phyloP scores from a whole-genome alignment of 2,888 invertebrate species.

The Salpingus planirostris region DNA sequence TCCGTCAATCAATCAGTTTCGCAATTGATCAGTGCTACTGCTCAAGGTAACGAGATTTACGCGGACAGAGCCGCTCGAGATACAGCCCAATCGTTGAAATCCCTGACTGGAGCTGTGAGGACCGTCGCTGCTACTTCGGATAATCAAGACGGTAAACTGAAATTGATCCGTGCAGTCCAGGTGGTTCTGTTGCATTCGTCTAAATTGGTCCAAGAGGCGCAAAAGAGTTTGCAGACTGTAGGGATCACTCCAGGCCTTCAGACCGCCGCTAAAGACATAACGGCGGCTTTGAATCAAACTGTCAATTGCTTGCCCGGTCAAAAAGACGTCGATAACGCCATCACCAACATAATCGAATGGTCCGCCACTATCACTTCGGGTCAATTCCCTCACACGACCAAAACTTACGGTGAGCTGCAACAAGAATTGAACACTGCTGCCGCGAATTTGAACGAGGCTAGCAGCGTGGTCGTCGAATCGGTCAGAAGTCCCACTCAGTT shows the following conservation, averaged over 20 bases:
- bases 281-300: constrained; percentile 51
- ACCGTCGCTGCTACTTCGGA: constrained; percentile 67
- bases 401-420: constrained; percentile 73
- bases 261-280: constrained; percentile 65
- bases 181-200: constrained; percentile 74
- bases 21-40: constrained; percentile 76
- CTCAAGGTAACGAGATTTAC: constrained; percentile 71
- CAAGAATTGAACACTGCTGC: constrained; percentile 78
- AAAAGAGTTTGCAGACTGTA: constrained; percentile 60
- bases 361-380: constrained; percentile 63
- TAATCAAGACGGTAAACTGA: constrained; percentile 47
- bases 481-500: constrained; percentile 63
- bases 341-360: constrained; percentile 71
- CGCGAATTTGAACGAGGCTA: constrained; percentile 72
- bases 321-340: constrained; percentile 84
- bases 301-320: constrained; percentile 79
- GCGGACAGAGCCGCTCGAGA: constrained; percentile 75
- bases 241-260: constrained; percentile 58
- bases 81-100: constrained; percentile 66
- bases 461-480: constrained; percentile 71
- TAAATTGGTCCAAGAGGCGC: constrained; percentile 72
- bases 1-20: constrained; percentile 76
- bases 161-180: constrained; percentile 61
- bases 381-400: constrained; percentile 66
- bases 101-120: constrained; percentile 56